phyloP scores from a whole-genome alignment of 2,797 vertebrate genomes.

The Chanos chanos region DNA sequence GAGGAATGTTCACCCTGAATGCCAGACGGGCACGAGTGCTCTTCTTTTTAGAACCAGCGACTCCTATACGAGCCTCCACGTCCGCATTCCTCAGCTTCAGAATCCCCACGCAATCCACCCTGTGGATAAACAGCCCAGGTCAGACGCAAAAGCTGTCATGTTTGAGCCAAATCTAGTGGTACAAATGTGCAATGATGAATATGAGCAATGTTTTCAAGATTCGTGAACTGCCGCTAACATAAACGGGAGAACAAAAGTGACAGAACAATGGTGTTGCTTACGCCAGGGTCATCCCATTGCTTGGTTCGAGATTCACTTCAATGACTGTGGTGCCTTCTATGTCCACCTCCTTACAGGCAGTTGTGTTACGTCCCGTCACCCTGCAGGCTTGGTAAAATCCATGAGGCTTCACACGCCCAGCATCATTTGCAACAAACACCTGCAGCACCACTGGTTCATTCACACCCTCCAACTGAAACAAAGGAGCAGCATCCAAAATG shows the following conservation, averaged over 20 bases:
- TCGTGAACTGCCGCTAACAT: not conserved
- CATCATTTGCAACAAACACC: slow-evolving; percentile 95
- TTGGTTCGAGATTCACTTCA: slow-evolving; percentile 92
- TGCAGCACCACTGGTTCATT: slow-evolving; percentile 91
- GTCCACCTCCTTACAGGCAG: slow-evolving; percentile 96
- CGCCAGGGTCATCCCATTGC: slow-evolving; percentile 93
- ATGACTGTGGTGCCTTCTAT: slow-evolving; percentile 97
- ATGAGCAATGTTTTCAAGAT: not conserved
- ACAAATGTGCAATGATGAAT: not conserved
- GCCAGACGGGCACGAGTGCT: slow-evolving; percentile 95
- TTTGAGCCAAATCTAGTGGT: not conserved
- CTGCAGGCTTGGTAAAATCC: slow-evolving; percentile 98
- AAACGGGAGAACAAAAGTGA: not conserved
- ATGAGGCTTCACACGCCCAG: slow-evolving; percentile 93
- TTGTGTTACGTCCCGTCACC: slow-evolving; percentile 96
- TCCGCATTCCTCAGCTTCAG: slow-evolving; percentile 97
- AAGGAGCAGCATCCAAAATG: not conserved
- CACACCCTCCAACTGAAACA: slow-evolving; percentile 87
- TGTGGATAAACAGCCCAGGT: slow-evolving; percentile 52
- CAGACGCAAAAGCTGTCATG: too few species aligned
- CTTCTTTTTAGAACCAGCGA: slow-evolving; percentile 98
- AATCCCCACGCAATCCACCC: slow-evolving; percentile 97
- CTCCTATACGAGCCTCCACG: slow-evolving; percentile 95
- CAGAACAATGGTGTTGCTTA: slow-evolving; percentile 63
- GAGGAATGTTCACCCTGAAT: slow-evolving; percentile 89